These are phyloP conservation scores for Parnassius glacialis DNA, from an alignment of 2,888 invertebrate genomes.

Conservation along the genomic window DNA sequence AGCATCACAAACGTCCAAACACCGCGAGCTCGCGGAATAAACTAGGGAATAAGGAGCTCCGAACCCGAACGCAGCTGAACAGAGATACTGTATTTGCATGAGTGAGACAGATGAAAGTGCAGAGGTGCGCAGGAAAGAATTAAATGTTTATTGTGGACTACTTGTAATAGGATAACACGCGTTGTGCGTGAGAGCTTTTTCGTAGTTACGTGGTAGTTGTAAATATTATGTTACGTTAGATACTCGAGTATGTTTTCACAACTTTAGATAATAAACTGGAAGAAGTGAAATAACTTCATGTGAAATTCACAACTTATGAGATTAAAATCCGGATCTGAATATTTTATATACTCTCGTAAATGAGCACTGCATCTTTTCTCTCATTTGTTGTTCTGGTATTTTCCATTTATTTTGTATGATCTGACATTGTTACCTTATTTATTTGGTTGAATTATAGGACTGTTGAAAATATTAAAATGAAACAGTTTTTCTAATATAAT, in stretches of 20 bases:
- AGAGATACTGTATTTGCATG: slow-evolving; percentile 42
- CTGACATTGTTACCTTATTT: too few species aligned
- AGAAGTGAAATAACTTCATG: too few species aligned
- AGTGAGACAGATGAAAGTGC: slow-evolving; percentile 56
- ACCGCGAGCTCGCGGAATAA: slow-evolving; percentile 58
- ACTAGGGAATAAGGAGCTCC: slow-evolving; percentile 60
- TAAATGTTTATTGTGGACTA: slow-evolving; percentile 76
- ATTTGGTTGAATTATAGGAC: too few species aligned
- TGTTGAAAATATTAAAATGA: too few species aligned
- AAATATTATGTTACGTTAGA: slow-evolving; percentile 26
- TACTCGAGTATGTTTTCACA: slow-evolving; percentile 14
- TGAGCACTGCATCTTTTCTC: too few species aligned
- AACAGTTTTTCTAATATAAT: too few species aligned
- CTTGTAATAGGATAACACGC: slow-evolving; percentile 71
- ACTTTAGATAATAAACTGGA: background rate
- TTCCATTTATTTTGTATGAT: too few species aligned
- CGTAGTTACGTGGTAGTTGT: slow-evolving; percentile 49
- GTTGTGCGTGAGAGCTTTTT: slow-evolving; percentile 59
- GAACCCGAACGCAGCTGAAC: slow-evolving; percentile 52
- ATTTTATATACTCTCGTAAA: too few species aligned
- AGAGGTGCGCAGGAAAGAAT: slow-evolving; percentile 79
- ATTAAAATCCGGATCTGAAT: too few species aligned
- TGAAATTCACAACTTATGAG: too few species aligned
- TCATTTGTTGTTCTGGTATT: too few species aligned
- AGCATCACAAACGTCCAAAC: slow-evolving; percentile 45